phyloP scores from a whole-genome alignment of 2,113 vertebrate genomes.

The Chaetura pelagica region DNA sequence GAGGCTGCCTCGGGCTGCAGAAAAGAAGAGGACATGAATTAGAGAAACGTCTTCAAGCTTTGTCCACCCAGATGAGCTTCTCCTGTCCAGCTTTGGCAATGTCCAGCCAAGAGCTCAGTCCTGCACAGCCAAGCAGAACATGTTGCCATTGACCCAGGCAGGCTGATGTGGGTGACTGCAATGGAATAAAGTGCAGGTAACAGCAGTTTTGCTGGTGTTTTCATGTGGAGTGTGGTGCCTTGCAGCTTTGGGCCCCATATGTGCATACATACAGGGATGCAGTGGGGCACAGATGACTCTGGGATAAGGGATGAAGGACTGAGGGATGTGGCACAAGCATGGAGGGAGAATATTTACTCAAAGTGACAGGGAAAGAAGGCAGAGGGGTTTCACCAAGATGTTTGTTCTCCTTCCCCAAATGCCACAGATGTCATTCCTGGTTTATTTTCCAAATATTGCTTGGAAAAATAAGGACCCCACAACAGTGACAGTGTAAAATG shows the following conservation, averaged over 20 bases:
- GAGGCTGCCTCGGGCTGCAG: slow-evolving; percentile 38
- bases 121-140: neutral
- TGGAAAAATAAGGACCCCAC: fast-evolving
- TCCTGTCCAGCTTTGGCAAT: neutral
- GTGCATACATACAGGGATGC: fast-evolving
- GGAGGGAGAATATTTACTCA: neutral
- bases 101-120: neutral
- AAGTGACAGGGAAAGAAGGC: neutral
- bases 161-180: neutral
- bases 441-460: neutral
- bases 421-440: fast-evolving
- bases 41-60: neutral
- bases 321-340: neutral
- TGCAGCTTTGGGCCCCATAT: neutral
- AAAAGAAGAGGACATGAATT: neutral
- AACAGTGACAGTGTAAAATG: neutral
- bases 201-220: fast-evolving
- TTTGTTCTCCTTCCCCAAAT: neutral
- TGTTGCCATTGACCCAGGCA: neutral
- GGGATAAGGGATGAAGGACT: neutral
- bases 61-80: neutral
- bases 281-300: neutral
- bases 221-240: fast-evolving
- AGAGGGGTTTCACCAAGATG: neutral
- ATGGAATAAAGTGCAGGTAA: neutral